Base-by-base conservation (phyloP, 2,888 invertebrate genomes). In the Leptinotarsa peninsularis region DNA sequence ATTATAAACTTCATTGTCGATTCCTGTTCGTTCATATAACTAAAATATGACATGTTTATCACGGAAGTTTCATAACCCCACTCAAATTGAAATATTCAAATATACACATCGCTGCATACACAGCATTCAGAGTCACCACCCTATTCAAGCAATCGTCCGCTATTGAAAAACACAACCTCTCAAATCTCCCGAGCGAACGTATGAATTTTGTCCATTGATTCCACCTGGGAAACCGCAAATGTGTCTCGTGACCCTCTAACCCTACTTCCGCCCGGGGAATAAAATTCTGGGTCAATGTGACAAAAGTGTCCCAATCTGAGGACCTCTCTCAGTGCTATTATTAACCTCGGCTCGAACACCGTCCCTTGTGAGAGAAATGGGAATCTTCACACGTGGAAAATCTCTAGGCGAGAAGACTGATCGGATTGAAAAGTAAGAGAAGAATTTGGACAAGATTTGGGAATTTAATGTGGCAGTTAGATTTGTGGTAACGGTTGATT, bases 171-270 rank as follows among this genome's bases (percentile, higher is more conserved):
- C 52, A 71, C 49, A 60, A 21, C 68, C 49, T 33, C 50, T 56
- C 33, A 43, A 49, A 58, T 43, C 58, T 56, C 54, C 17, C 54
- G 49, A 23, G 21, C 49, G 54, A 66, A 71, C 66, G 74, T 70
- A 70, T 66, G 50, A 71, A 74, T 70, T 21, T 56, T n/a, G 67
- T 50, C 67, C 52, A 66, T 63, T 72, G 67, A 71, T 49, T 72
- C 49, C 74, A 76, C 73, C 70, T 74, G 75, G 71, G 78, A 75
- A 75, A 72, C 74, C 78, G 60, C 70, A 73, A 78, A 75, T 73
- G 74, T 71, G 66, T 75, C 72, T 71, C 66, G 33, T 69, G 49
- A 68, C 67, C 71, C 73, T 21, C 52, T 43, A 58, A 72, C 33
- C 68, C 56, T 56, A 72, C 66, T 50, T 33, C 58, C n/a, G 56